Evolutionary conservation across 2,888 invertebrate species (phyloP).

Genomic region (Eilema sororculum): DNA sequence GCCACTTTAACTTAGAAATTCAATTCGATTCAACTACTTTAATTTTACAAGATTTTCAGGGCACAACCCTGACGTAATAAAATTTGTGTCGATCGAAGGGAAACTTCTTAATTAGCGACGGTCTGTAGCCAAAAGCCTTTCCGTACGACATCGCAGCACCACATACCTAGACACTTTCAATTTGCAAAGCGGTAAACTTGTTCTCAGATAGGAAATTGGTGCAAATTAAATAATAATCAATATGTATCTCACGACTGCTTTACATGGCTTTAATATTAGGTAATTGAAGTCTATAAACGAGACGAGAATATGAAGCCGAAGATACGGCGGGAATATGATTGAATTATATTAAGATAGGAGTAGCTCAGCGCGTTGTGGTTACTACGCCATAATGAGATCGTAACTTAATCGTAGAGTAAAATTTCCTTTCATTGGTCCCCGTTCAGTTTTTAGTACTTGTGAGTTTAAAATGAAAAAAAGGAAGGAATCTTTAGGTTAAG

Average conservation of each 20-base stretch:
- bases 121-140: slow-evolving; percentile 63
- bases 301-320: slow-evolving; percentile 27
- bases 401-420: not conserved
- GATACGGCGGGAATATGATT: not conserved
- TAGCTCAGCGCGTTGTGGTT: not conserved
- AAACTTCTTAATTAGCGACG: slow-evolving; percentile 80
- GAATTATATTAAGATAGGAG: not conserved
- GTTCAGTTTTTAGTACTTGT: not conserved
- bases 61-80: slow-evolving; percentile 70
- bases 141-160: slow-evolving; percentile 66
- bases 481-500: too few relatives aligned
- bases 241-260: slow-evolving; percentile 35
- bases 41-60: slow-evolving; percentile 72
- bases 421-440: not conserved
- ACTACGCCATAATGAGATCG: not conserved
- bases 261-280: slow-evolving; percentile 27
- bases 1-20: slow-evolving; percentile 69
- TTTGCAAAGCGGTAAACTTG: slow-evolving; percentile 56
- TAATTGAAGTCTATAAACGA: slow-evolving; percentile 16
- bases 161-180: slow-evolving; percentile 64
- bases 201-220: slow-evolving; percentile 42
- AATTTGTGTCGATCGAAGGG: slow-evolving; percentile 73
- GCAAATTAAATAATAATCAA: slow-evolving; percentile 36
- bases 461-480: too few relatives aligned
- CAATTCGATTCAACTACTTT: slow-evolving; percentile 72